Base-by-base conservation (phyloP, 1,140 invertebrate species). In the Luehdorfia chinensis region DNA sequence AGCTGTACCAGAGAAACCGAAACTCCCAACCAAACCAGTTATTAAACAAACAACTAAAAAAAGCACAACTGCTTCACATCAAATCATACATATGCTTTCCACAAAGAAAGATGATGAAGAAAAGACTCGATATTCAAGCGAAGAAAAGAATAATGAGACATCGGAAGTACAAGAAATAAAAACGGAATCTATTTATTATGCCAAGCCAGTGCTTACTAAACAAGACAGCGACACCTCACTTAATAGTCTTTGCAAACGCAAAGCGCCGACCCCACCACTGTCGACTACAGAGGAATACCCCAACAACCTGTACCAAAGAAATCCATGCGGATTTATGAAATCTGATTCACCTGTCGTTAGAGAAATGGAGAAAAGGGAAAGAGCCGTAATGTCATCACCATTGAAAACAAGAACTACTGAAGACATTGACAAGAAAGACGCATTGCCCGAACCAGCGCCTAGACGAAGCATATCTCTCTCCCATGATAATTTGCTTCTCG, bases 351-450 rank as follows among this genome's bases (percentile, higher is more conserved):
- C 92, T 0, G 91, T 93, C 1, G 91, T 93, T 1, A 87, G 92
- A 2, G 93, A 94, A 60, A 92, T 93, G 63, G 93, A 94, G 50
- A 94, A 94, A 66, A 80, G 92, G 4, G 92, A 92, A 48, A 83
- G 92, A 33, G 92, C 92, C 1, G 89, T 89, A 11, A 66, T 72
- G 44, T 57, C 63, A 5, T 44, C 56, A 1, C 63, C 70, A 19
- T 80, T 5, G n/a, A 11, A 79, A 65, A 39, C 55, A 5, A 79
- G 63, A 62, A 47, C 62, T 6, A 55, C 47, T 2, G 77, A 84
- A 45, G 78, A 84, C 12, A 50, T 60, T 4, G 75, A 83, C 1
- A 31, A 48, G n/a, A 75, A 67, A 43, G 78, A 74, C 53, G 50
- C 53, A 27, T 74, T 78, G 1, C 90, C 90, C 0, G 92, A 93